These are phyloP conservation scores for Uropetala carovei DNA, from an alignment of 2,888 invertebrate genomes.

Conservation along the genomic window DNA sequence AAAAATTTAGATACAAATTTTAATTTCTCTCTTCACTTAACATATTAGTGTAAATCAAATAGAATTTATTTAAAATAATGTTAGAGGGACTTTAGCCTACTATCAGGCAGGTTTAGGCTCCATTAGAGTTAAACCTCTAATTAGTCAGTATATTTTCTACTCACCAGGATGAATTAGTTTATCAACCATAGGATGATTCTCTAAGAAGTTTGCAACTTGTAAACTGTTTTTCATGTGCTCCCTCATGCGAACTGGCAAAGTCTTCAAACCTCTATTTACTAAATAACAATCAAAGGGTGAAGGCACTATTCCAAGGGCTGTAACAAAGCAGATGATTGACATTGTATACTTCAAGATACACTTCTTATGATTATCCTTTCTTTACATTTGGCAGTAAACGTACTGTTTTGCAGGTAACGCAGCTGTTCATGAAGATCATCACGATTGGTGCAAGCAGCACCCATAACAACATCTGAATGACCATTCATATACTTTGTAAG, in stretches of 20 bases:
- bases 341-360: not conserved
- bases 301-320: conserved; percentile 94
- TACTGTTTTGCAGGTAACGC: conserved; percentile 92
- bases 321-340: conserved; percentile 71
- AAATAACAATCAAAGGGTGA: conserved; percentile 97
- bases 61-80: not conserved
- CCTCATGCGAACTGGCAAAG: conserved; percentile 93
- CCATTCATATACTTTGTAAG: conserved; percentile 99
- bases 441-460: conserved; percentile 86
- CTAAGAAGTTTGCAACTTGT: conserved; percentile 88
- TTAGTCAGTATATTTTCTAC: conserved; percentile 67
- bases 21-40: not conserved
- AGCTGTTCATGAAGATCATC: conserved; percentile 84
- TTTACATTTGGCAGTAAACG: conserved; percentile 50
- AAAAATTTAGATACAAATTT: not conserved
- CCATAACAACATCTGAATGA: conserved; percentile 98
- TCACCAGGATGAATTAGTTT: conserved; percentile 90
- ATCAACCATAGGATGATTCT: conserved; percentile 86
- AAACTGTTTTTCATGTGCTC: conserved; percentile 89
- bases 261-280: conserved; percentile 95
- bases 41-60: not conserved
- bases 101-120: too few species aligned
- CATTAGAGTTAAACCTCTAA: too few species aligned
- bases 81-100: conserved; percentile 6
- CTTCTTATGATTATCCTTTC: not conserved